These are phyloP conservation scores for Benitochromis conjunctus DNA, from an alignment of 2,113 vertebrate genomes.

Conservation along the genomic window DNA sequence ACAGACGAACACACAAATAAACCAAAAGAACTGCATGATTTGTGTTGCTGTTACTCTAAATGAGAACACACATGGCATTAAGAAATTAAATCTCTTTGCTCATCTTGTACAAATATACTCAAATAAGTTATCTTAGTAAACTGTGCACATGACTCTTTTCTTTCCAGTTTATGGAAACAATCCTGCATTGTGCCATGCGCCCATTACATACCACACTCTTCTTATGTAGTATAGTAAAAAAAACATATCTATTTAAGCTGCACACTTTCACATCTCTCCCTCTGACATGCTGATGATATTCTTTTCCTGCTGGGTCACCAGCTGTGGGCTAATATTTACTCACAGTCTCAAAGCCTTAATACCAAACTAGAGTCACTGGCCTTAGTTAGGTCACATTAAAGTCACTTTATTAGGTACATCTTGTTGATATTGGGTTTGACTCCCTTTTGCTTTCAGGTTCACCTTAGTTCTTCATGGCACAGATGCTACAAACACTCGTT, in stretches of 20 bases:
- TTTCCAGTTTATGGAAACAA: not conserved
- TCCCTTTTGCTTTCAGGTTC: not conserved
- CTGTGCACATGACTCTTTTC: not conserved
- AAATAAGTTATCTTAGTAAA: not conserved
- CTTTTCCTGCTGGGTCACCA: not conserved
- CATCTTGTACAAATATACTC: not conserved
- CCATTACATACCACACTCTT: not conserved
- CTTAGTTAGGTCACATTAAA: not conserved
- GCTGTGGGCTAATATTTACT: not conserved
- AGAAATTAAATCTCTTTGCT: not conserved
- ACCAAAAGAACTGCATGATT: not conserved
- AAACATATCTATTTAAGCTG: accelerated
- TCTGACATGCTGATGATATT: not conserved
- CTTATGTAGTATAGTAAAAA: not conserved
- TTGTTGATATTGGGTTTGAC: not conserved
- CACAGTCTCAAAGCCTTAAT: not conserved
- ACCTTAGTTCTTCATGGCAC: not conserved
- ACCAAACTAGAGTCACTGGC: not conserved
- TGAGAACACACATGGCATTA: not conserved
- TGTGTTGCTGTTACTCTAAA: not conserved
- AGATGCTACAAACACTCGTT: not conserved
- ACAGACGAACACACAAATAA: accelerated
- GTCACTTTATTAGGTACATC: not conserved
- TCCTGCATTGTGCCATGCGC: not conserved
- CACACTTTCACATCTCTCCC: not conserved